Evolutionary conservation across 1,140 invertebrate species (phyloP).

Genomic region (Bombus superbus): DNA sequence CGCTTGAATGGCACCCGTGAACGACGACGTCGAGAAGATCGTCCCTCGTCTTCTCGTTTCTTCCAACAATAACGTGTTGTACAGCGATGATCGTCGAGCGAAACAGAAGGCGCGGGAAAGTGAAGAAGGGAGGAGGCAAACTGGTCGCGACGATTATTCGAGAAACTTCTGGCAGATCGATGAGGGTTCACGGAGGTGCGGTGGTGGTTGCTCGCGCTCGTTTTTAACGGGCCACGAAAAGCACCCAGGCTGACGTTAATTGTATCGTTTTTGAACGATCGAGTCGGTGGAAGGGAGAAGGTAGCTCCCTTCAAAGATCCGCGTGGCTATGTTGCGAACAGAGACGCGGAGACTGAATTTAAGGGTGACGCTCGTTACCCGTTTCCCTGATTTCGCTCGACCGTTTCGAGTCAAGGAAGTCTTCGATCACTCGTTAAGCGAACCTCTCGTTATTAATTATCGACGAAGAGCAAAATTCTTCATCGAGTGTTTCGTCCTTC

Average conservation of each 20-base stretch:
- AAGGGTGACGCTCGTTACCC: slow-evolving; percentile 50
- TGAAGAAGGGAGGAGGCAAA: background rate
- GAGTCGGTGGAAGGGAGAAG: background rate
- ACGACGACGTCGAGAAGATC: background rate
- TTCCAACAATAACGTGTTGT: background rate
- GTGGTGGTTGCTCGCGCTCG: slow-evolving; percentile 29
- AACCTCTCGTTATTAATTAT: slow-evolving; percentile 51
- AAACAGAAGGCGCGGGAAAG: background rate
- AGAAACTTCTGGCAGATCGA: slow-evolving; percentile 6
- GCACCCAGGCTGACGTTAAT: slow-evolving; percentile 43
- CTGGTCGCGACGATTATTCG: slow-evolving; percentile 23
- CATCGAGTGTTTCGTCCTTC: background rate
- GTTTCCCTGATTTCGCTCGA: slow-evolving; percentile 42
- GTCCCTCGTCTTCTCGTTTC: background rate
- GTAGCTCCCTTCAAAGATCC: slow-evolving; percentile 14
- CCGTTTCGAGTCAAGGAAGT: slow-evolving; percentile 1
- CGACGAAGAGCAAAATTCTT: slow-evolving; percentile 42
- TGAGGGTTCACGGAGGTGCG: background rate
- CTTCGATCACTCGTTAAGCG: slow-evolving; percentile 49
- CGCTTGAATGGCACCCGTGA: background rate
- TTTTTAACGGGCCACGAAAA: slow-evolving; percentile 39
- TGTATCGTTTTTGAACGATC: slow-evolving; percentile 51
- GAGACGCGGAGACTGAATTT: slow-evolving; percentile 34
- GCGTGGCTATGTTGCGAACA: slow-evolving; percentile 1
- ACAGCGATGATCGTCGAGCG: background rate